phyloP scores from a whole-genome alignment of 2,113 vertebrate species.

The Eulemur rufifrons region DNA sequence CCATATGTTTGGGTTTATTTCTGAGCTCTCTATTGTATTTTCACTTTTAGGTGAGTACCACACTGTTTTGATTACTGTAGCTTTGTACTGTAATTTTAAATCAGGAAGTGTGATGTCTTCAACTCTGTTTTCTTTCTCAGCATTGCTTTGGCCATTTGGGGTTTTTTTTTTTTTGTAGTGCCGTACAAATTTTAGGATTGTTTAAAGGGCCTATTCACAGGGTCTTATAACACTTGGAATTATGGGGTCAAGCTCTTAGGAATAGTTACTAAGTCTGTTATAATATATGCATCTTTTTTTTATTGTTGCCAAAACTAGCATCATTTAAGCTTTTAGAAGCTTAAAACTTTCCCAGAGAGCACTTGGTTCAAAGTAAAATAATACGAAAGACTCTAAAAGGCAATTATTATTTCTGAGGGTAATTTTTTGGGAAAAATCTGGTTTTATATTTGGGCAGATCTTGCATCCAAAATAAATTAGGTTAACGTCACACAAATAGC shows the following conservation, averaged over 20 bases:
- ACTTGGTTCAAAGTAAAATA: constrained; percentile 2
- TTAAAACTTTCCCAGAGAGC: neutral
- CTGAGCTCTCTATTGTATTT: neutral
- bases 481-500: neutral
- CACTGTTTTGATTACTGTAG: neutral
- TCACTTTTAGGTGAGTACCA: neutral
- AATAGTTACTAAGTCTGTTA: neutral
- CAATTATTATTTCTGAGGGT: neutral
- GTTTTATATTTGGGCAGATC: neutral
- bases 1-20: neutral
- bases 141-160: neutral
- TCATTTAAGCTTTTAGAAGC: neutral
- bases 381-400: neutral
- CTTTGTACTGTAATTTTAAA: neutral
- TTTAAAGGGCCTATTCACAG: neutral
- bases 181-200: neutral
- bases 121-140: neutral
- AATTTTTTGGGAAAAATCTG: neutral
- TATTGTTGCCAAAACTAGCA: neutral
- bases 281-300: neutral
- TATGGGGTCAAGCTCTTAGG: neutral
- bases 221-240: neutral
- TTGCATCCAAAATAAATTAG: neutral
- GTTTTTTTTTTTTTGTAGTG: neutral
- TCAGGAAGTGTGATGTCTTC: neutral